These are phyloP conservation scores for Rhagoletis zephyria DNA, from an alignment of 1,140 invertebrate genomes.

Conservation along the genomic window DNA sequence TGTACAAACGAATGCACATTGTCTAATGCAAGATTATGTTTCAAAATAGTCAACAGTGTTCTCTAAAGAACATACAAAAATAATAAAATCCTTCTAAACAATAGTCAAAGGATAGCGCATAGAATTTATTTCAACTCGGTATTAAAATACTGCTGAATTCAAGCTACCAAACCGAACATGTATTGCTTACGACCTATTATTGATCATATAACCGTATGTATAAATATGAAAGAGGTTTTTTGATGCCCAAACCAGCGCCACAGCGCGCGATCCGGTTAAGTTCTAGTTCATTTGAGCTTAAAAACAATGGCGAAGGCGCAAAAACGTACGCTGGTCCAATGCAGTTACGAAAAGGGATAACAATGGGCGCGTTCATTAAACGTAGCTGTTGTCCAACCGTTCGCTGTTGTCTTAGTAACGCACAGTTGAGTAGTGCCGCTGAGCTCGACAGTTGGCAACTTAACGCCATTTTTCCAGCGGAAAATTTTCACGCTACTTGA, in stretches of 20 bases:
- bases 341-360: slow-evolving; percentile 14
- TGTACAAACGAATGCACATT: too few relatives aligned
- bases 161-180: neutral
- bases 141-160: slow-evolving; percentile 2
- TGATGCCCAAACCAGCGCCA: neutral
- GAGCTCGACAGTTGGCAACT: too few relatives aligned
- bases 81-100: neutral
- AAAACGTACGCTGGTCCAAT: slow-evolving; percentile 20
- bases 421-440: too few relatives aligned
- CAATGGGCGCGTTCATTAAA: neutral
- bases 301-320: slow-evolving; percentile 47
- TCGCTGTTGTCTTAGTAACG: too few relatives aligned
- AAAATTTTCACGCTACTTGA: too few relatives aligned
- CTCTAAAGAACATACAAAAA: neutral
- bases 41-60: neutral
- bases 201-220: too few relatives aligned
- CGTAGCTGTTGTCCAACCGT: too few relatives aligned
- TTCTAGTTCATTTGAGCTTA: slow-evolving; percentile 18
- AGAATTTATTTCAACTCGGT: slow-evolving; percentile 19
- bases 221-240: neutral
- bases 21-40: too few relatives aligned
- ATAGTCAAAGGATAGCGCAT: neutral
- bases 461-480: too few relatives aligned
- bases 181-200: neutral
- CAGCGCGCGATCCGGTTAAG: neutral